phyloP scores from a whole-genome alignment of 1,140 invertebrate species.

The Pseudomyrmex flavicornis region DNA sequence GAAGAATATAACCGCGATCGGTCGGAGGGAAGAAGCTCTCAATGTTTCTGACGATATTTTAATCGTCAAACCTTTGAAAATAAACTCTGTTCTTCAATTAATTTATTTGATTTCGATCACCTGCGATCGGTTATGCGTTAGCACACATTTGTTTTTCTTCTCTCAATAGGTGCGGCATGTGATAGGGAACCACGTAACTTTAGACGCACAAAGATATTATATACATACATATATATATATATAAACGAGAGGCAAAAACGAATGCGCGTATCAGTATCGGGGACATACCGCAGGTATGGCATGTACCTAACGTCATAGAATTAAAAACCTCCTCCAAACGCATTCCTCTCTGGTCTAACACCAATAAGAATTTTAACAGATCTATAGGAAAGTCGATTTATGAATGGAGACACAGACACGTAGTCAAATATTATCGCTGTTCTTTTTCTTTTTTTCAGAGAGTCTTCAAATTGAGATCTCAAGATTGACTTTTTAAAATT shows the following conservation, averaged over 20 bases:
- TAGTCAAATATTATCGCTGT: not conserved
- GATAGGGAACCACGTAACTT: constrained; percentile 41
- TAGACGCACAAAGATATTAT: constrained; percentile 44
- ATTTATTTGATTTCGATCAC: too few species aligned
- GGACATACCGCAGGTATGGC: constrained; percentile 34
- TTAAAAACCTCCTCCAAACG: constrained; percentile 21
- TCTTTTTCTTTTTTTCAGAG: not conserved
- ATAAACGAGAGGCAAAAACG: constrained; percentile 33
- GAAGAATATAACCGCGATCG: not conserved
- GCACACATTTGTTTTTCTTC: not conserved
- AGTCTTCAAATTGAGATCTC: not conserved
- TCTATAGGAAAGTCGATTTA: too few species aligned
- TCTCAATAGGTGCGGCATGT: not conserved
- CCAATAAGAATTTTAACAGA: not conserved
- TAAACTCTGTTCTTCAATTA: too few species aligned
- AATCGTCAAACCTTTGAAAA: too few species aligned
- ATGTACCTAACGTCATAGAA: constrained; percentile 26
- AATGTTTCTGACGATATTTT: too few species aligned
- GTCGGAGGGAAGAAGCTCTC: not conserved
- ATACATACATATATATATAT: too few species aligned
- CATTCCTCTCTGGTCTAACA: not conserved
- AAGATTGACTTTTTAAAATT: not conserved
- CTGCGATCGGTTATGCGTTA: not conserved
- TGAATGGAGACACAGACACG: too few species aligned
- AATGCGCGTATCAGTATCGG: constrained; percentile 7